These are phyloP conservation scores for Eremobia ochroleuca DNA, from an alignment of 2,888 invertebrate species.

Conservation along the genomic window DNA sequence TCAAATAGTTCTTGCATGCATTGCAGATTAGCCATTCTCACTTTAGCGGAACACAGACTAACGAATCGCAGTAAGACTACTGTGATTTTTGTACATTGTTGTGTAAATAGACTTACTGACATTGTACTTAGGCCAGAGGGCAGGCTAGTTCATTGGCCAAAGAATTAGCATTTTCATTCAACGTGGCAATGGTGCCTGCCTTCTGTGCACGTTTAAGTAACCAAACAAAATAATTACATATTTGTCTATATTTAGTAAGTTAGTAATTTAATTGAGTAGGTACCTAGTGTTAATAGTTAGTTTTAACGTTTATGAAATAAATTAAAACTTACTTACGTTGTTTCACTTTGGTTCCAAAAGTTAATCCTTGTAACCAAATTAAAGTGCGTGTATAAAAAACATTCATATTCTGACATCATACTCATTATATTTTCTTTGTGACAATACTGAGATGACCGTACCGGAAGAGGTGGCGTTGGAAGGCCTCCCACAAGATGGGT, in stretches of 20 bases:
- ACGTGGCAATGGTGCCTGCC: not conserved
- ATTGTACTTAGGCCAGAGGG: not conserved
- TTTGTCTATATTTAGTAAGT: not conserved
- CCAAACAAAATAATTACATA: not conserved
- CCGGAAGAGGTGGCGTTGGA: too few species aligned
- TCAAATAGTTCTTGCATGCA: slow-evolving; percentile 81
- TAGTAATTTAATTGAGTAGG: not conserved
- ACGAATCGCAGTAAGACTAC: slow-evolving; percentile 34
- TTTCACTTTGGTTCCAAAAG: not conserved
- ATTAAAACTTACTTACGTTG: not conserved
- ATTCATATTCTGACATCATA: not conserved
- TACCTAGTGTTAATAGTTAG: too few species aligned
- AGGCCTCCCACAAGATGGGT: too few species aligned
- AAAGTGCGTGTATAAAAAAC: not conserved
- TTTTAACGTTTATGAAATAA: too few species aligned
- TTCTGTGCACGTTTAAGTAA: not conserved
- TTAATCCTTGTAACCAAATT: not conserved
- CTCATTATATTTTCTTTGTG: not conserved
- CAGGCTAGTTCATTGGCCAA: too few species aligned
- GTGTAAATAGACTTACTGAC: not conserved
- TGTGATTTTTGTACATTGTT: not conserved
- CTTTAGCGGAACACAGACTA: slow-evolving; percentile 63
- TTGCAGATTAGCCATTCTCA: slow-evolving; percentile 75
- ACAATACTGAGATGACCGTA: too few species aligned
- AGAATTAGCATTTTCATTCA: not conserved